Evolutionary conservation across 2,888 invertebrate genomes (phyloP).

Genomic region (Sarcophaga variegata): DNA sequence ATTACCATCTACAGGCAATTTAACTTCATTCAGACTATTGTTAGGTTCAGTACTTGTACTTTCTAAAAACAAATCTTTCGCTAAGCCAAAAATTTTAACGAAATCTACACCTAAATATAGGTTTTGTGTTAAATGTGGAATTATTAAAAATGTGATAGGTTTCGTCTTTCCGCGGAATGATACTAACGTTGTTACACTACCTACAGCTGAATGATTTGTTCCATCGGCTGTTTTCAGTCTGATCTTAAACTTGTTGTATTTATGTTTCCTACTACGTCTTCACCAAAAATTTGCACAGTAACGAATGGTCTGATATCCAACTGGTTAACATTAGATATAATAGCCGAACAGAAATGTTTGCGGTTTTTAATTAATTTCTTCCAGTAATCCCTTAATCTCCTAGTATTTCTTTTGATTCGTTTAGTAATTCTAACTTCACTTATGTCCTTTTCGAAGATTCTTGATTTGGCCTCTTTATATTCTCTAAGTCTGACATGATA

Average conservation of each 20-base stretch:
- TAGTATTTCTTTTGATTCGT: neutral
- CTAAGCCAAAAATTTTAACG: conserved; percentile 3
- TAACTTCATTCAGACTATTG: too few species aligned
- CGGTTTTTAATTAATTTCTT: neutral
- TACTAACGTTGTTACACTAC: neutral
- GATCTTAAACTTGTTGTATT: conserved; percentile 10
- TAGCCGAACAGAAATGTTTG: conserved; percentile 14
- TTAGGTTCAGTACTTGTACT: too few species aligned
- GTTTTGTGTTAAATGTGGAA: conserved; percentile 26
- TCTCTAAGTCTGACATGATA: conserved; percentile 10
- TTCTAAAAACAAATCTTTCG: conserved; percentile 27
- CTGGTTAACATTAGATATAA: neutral
- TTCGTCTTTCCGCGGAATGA: neutral
- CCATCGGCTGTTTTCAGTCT: conserved; percentile 24
- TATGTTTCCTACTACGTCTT: conserved; percentile 23
- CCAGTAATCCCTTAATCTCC: neutral
- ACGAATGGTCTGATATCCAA: conserved; percentile 21
- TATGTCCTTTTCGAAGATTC: conserved; percentile 33
- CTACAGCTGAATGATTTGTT: conserved; percentile 3
- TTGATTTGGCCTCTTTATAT: neutral
- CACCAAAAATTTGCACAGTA: conserved; percentile 12
- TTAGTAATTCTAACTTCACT: too few species aligned
- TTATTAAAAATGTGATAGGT: neutral
- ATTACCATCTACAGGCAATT: neutral
- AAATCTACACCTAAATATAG: conserved; percentile 47